Base-by-base conservation (phyloP, 1,140 invertebrate genomes). In the Tetramorium alpestre region DNA sequence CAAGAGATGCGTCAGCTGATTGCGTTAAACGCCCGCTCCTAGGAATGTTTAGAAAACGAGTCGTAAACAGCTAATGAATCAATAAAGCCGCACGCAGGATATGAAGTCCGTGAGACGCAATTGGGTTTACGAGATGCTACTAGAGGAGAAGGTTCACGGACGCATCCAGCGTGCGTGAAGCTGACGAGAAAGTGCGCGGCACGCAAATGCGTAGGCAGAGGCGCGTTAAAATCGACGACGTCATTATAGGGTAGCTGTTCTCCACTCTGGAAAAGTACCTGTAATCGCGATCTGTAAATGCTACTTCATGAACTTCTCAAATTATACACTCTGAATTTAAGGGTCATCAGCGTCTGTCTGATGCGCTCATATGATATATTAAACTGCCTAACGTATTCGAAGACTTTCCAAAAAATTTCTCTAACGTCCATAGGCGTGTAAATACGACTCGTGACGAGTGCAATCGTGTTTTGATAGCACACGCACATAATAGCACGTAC, bases 81-180 rank as follows among this genome's bases (percentile, higher is more conserved):
- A 82, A 72, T 72, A 72, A 82, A 38, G 44, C 3, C 38, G 10
- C 38, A 11, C 41, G 8, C 6, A 10, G 3, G 25, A 4, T 65
- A 65, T 16, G 22, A 47, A 47, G 73, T 41, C 54, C 41, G 25
- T 47, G 33, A 80, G 28, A 58, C 67, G 67, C 69, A 60, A 73
- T 73, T 72, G 67, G 54, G 69, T 82, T 82, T 82, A 72, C 67
- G 54, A 47, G 47, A 49, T 38, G 67, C 72, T 82, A 73, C 22
- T 22, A 33, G 80, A 33, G 33, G 33, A 33, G 33, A 58, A 82
- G 49, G 54, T 82, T 73, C 80, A 82, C 41, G 80, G 22, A 41
- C 65, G n/a, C 44, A 3, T 62, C 16, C 58, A 33, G 64, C 8
- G 13, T 69, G 44, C 38, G 56, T 1, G 18, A 25, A 60, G 13